Conservation (phyloP, 2,113 vertebrate genomes). For the Cyrtonyx montezumae region DNA sequence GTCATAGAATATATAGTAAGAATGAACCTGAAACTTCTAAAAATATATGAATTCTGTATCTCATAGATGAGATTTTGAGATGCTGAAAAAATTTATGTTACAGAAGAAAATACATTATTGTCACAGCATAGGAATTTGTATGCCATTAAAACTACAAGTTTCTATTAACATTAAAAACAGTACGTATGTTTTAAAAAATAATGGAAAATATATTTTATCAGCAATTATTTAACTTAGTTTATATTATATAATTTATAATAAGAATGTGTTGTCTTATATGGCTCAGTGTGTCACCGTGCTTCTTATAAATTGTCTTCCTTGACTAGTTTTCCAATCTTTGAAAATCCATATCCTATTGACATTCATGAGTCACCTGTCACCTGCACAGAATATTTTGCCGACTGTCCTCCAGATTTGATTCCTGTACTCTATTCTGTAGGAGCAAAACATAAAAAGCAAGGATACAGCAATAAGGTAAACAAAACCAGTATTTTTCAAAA, state of each 20-base stretch:
- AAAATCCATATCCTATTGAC: constrained; percentile 99
- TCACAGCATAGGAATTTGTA: not conserved
- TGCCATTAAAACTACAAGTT: not conserved
- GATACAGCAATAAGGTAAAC: constrained; percentile 96
- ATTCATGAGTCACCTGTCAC: constrained; percentile 98
- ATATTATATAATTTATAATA: not conserved
- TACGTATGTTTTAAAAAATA: not conserved
- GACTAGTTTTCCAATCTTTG: constrained; percentile 96
- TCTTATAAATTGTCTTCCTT: constrained; percentile 75
- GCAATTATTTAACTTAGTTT: constrained; percentile 2
- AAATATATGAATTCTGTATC: not conserved
- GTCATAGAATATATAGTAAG: not conserved
- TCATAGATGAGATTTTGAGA: not conserved
- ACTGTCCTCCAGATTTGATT: constrained; percentile 96
- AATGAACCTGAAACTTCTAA: not conserved
- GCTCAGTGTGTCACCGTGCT: constrained; percentile 47
- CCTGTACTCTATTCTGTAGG: constrained; percentile 96
- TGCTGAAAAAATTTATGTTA: not conserved
- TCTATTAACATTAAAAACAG: not conserved
- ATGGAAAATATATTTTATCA: not conserved
- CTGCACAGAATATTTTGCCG: constrained; percentile 96
- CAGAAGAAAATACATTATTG: not conserved
- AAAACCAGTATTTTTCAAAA: not conserved
- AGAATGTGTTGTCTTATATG: constrained; percentile 21
- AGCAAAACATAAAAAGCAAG: constrained; percentile 97